phyloP scores from a whole-genome alignment of 2,888 invertebrate genomes.

The Panzeria rudis region DNA sequence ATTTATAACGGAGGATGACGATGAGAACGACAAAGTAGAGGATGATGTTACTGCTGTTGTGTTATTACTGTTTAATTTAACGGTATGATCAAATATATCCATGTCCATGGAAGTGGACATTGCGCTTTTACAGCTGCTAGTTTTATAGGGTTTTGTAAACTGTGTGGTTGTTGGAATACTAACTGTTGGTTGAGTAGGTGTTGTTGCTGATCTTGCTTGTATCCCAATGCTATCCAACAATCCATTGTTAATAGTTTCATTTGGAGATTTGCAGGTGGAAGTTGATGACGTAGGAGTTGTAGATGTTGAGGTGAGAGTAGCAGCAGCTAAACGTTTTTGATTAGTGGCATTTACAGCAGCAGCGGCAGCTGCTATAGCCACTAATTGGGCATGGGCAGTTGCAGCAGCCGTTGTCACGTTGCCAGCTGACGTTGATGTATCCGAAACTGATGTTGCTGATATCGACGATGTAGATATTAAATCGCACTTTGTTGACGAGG shows the following conservation, averaged over 20 bases:
- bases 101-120: slow-evolving; percentile 68
- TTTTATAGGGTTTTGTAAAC: slow-evolving; percentile 68
- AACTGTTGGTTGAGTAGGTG: slow-evolving; percentile 65
- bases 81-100: slow-evolving; percentile 78
- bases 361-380: slow-evolving; percentile 73
- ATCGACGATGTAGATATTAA: slow-evolving; percentile 27
- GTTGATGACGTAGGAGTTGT: slow-evolving; percentile 55
- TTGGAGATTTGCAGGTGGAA: slow-evolving; percentile 44
- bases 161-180: slow-evolving; percentile 73
- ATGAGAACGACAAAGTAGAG: slow-evolving; percentile 52
- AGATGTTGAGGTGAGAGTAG: slow-evolving; percentile 18
- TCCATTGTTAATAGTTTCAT: slow-evolving; percentile 65
- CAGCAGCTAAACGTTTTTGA: slow-evolving; percentile 64
- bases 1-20: slow-evolving; percentile 61
- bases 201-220: slow-evolving; percentile 59
- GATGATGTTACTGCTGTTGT: slow-evolving; percentile 58
- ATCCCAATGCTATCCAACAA: slow-evolving; percentile 61
- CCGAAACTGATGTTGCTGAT: slow-evolving; percentile 32
- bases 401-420: slow-evolving; percentile 72
- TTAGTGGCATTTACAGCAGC: slow-evolving; percentile 73
- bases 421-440: slow-evolving; percentile 23
- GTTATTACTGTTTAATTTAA: slow-evolving; percentile 68
- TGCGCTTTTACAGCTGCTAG: slow-evolving; percentile 64
- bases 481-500: slow-evolving; percentile 65
- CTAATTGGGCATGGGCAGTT: slow-evolving; percentile 70